Base-by-base conservation (phyloP, 2,797 vertebrate species). In the Danio aesculapii region DNA sequence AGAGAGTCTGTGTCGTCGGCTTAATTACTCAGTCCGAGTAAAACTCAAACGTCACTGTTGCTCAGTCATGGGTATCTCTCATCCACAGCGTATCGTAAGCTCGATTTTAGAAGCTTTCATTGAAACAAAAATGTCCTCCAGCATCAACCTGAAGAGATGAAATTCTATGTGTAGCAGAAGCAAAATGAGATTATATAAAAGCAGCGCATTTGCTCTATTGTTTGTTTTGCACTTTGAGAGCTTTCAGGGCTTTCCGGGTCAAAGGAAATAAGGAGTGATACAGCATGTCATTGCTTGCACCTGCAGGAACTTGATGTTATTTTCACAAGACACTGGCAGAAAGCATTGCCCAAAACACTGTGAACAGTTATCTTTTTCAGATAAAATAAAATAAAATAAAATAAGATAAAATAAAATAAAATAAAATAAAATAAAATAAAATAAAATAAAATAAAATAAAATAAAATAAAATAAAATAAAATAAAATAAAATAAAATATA, bases 61-160 rank as follows among this genome's bases (percentile, higher is more conserved):
- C 73, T 71, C 81, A 82, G 79, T 74, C 80, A 82, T 72, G 81
- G 79, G 76, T 80, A 66, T 73, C 74, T 67, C 67, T 39, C 46
- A 68, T 83, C 63, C 57, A 58, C 39, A 21, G 44, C 55, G 16
- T 41, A n/a, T 70, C 30, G 30, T 50, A 44, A 62, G 73, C 58
- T 58, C 47, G 49, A 63, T 75, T 63, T 75, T 63, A 41, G 30
- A 63, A 43, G 73, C 58, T 75, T 52, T 50, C 16, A 75, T 53
- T 2, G 1, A 44, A 11, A 43, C 6, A 71, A 71, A 71, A 71
- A 14, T 16, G 14, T 53, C 59, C 59, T 43, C 47, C 73, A 75
- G 47, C 73, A 30, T 62, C 21, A 75, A 75, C 73, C 59, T 62
- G 52, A 63, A 74, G 62, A 53, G 30, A 43, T 41, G 1, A 8